Percentiles rank a stretch among this genome's conserved stretches.
Conservation (phyloP, 2,888 invertebrate species). For the Platycnemis pennipes region DNA sequence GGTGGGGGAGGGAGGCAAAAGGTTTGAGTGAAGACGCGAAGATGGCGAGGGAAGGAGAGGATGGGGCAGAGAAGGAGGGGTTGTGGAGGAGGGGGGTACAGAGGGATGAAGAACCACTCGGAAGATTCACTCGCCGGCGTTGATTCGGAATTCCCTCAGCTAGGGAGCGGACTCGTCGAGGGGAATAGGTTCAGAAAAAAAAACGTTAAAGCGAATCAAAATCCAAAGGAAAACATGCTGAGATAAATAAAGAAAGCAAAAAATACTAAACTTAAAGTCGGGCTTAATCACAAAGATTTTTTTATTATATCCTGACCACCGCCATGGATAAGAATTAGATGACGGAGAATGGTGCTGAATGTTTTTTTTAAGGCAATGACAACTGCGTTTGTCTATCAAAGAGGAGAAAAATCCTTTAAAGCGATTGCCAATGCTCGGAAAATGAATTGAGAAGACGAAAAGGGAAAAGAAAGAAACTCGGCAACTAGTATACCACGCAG, state of each 20-base stretch:
- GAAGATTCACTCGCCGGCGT: constrained; percentile 41
- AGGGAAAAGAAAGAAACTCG: not conserved
- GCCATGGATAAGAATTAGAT: no score
- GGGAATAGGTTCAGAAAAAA: not conserved
- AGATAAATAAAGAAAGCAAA: not conserved
- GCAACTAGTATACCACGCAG: not conserved
- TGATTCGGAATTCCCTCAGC: constrained; percentile 41
- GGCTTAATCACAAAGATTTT: not conserved
- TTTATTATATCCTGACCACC: not conserved
- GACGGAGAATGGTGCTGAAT: no score
- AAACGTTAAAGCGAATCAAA: not conserved
- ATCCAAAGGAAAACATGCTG: not conserved
- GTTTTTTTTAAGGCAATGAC: no score
- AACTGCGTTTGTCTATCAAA: no score
- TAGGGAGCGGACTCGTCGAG: not conserved
- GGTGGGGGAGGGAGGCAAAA: not conserved
- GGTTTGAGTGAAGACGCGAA: not conserved
- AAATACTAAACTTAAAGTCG: not conserved
- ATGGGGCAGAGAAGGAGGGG: not conserved
- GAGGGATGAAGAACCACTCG: not conserved
- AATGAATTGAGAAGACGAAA: no score
- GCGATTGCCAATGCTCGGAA: no score
- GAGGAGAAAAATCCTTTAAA: no score
- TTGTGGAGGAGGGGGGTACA: not conserved
- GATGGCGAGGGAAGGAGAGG: not conserved